Percentiles rank a stretch among this genome's conserved stretches.
Evolutionary conservation across 2,113 vertebrate genomes (phyloP).

Genomic region (Tor tambroides): DNA sequence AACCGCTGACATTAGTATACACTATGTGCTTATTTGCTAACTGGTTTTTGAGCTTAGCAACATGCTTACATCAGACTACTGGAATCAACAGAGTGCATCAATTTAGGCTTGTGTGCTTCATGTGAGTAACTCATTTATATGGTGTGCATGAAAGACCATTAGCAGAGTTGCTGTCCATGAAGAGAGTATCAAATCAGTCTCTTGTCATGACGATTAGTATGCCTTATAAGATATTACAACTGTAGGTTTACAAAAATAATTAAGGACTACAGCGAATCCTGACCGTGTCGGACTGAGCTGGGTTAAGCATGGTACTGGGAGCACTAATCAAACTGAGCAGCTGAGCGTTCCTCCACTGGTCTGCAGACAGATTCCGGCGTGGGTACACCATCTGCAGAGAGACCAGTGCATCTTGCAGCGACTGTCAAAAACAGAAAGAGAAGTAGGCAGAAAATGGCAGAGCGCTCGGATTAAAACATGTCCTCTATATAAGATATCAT

Average conservation of each 20-base stretch:
- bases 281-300: constrained; percentile 96
- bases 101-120: background rate
- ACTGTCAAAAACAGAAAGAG: constrained; percentile 70
- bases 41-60: background rate
- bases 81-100: background rate
- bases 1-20: background rate
- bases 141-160: background rate
- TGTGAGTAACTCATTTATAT: background rate
- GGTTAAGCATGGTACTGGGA: constrained; percentile 98
- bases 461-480: background rate
- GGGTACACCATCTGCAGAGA: constrained; percentile 99
- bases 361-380: constrained; percentile 94
- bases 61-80: background rate
- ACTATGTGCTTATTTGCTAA: background rate
- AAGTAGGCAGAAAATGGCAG: background rate
- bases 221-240: background rate
- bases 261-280: constrained; percentile 29
- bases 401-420: constrained; percentile 93
- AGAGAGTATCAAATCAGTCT: background rate
- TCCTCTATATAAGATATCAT: background rate
- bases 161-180: background rate
- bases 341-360: constrained; percentile 99
- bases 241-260: background rate
- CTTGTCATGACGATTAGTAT: background rate
- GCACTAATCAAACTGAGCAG: constrained; percentile 96